Percentiles rank a stretch among this genome's conserved stretches.
Evolutionary conservation across 2,888 invertebrate species (phyloP).

Genomic region (Nebria brevicollis): DNA sequence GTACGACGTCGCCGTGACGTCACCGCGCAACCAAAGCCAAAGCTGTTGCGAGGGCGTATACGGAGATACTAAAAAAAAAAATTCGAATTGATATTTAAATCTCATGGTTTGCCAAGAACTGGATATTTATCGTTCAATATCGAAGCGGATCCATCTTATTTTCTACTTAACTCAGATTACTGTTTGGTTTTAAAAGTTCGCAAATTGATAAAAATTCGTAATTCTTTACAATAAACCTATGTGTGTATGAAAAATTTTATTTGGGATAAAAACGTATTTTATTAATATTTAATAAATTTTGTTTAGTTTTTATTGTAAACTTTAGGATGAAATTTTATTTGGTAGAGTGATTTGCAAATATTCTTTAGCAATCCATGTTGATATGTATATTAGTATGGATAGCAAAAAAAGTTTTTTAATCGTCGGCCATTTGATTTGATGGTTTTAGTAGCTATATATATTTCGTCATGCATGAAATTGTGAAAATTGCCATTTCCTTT

Average conservation of each 20-base stretch:
- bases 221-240: too few species aligned
- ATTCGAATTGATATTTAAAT: neutral
- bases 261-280: too few species aligned
- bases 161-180: neutral
- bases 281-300: too few species aligned
- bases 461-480: neutral
- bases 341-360: neutral
- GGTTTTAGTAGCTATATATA: neutral
- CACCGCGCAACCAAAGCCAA: constrained; percentile 18
- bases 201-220: too few species aligned
- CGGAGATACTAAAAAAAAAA: neutral
- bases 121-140: neutral
- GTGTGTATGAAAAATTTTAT: too few species aligned
- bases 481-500: neutral
- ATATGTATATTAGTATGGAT: too few species aligned
- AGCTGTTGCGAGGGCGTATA: neutral
- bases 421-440: neutral
- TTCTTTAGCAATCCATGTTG: neutral
- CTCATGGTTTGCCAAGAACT: neutral
- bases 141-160: neutral
- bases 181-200: neutral
- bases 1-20: constrained; percentile 20
- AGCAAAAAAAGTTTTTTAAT: neutral
- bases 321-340: too few species aligned
- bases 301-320: too few species aligned